A percentile compares a stretch with the other conserved stretches of the same genome.
These are phyloP conservation scores for Oeneis ivallda DNA, from an alignment of 2,888 invertebrate genomes.

Conservation along the genomic window DNA sequence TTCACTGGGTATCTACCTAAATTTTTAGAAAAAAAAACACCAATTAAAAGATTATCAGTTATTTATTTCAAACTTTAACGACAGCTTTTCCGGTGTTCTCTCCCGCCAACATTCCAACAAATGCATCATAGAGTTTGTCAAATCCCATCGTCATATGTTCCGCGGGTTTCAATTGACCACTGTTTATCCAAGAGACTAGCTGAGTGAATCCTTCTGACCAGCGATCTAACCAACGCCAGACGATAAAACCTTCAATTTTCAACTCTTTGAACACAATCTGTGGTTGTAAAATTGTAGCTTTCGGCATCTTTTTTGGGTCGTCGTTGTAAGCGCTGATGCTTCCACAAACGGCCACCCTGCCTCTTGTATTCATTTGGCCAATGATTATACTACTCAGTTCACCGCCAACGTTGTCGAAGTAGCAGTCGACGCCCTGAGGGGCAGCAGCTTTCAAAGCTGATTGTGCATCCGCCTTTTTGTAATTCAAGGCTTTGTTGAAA, in stretches of 20 bases:
- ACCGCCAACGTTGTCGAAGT: conserved; percentile 88
- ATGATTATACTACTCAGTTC: conserved; percentile 80
- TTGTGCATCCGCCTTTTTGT: conserved; percentile 81
- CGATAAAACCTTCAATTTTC: conserved; percentile 83
- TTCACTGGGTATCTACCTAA: too few species aligned
- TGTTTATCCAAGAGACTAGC: conserved; percentile 82
- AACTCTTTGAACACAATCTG: conserved; percentile 80
- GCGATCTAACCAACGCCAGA: conserved; percentile 74
- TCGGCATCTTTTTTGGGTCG: conserved; percentile 47
- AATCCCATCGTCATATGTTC: conserved; percentile 87
- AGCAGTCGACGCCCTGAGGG: conserved; percentile 86
- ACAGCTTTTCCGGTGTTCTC: conserved; percentile 86
- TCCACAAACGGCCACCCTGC: conserved; percentile 57
- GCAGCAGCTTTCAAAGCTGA: conserved; percentile 80
- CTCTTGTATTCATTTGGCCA: conserved; percentile 78
- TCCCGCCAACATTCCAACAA: conserved; percentile 83
- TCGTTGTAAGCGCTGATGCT: conserved; percentile 64
- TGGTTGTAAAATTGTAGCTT: conserved; percentile 76
- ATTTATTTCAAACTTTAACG: conserved; percentile 75
- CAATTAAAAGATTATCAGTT: background rate
- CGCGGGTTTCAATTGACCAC: conserved; percentile 83
- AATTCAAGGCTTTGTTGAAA: conserved; percentile 86
- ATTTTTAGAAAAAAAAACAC: too few species aligned
- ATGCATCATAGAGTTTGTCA: conserved; percentile 85
- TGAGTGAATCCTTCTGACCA: conserved; percentile 82